Evolutionary conservation across 2,797 vertebrate species (phyloP).

Genomic region (Thamnophis elegans): DNA sequence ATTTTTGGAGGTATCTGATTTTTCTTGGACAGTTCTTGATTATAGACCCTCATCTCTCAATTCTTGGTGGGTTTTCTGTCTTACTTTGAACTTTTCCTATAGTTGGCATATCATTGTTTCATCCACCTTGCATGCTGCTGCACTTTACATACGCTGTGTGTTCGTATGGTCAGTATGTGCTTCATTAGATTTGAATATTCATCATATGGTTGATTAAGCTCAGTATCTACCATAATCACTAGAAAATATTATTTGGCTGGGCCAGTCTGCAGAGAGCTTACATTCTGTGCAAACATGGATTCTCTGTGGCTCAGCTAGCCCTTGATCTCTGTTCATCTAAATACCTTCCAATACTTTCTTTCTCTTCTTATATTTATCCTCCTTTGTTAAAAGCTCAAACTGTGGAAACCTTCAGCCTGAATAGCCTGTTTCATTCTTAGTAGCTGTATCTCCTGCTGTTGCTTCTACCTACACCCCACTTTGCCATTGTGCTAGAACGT

Average conservation of each 20-base stretch:
- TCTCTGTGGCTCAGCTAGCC: not conserved
- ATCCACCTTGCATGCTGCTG: not conserved
- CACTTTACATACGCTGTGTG: not conserved
- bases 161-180: not conserved
- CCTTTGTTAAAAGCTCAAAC: slow-evolving; percentile 55
- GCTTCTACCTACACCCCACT: slow-evolving; percentile 41
- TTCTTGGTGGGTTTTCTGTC: not conserved
- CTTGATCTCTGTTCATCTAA: not conserved
- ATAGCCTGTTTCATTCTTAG: slow-evolving; percentile 39
- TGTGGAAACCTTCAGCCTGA: slow-evolving; percentile 45
- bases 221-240: not conserved
- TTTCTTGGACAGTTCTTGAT: not conserved
- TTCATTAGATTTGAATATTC: not conserved
- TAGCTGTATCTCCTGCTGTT: slow-evolving; percentile 56
- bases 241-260: not conserved
- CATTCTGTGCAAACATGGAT: not conserved
- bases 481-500: slow-evolving; percentile 1
- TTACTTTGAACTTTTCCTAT: not conserved
- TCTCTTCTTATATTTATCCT: slow-evolving; percentile 56
- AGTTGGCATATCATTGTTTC: not conserved
- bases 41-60: not conserved
- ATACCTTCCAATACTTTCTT: not conserved
- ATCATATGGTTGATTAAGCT: not conserved
- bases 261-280: not conserved
- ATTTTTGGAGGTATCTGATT: not conserved